Evolutionary conservation across 92 coral and sea anemone species (phyloP).

Genomic region (Zoanthus solanderi): DNA sequence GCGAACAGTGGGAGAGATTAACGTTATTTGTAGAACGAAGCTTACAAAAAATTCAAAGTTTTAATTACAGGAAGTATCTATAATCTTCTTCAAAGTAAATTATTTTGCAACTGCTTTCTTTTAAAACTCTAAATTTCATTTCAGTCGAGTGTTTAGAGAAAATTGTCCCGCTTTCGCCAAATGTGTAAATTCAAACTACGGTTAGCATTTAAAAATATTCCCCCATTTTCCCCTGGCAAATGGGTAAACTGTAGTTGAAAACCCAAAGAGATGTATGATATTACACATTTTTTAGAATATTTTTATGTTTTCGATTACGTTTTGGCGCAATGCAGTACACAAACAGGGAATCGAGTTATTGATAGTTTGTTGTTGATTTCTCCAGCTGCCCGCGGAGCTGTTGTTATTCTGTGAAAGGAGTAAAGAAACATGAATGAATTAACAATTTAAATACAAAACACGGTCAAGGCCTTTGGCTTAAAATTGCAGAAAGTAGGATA

Average conservation of each 20-base stretch:
- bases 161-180: constrained; percentile 16
- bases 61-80: constrained; percentile 1
- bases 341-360: constrained; percentile 6
- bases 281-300: background rate
- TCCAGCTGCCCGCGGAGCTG: constrained; percentile 45
- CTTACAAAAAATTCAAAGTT: constrained; percentile 11
- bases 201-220: constrained; percentile 16
- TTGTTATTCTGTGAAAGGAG: constrained; percentile 23
- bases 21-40: constrained; percentile 6
- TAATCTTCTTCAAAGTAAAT: background rate
- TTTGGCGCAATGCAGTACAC: constrained; percentile 6
- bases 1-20: constrained; percentile 30
- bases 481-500: constrained; percentile 21
- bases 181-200: constrained; percentile 18
- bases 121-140: background rate
- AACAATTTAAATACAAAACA: constrained; percentile 36
- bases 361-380: constrained; percentile 27
- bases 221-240: background rate
- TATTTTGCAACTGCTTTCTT: background rate
- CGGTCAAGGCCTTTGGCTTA: constrained; percentile 16
- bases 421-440: constrained; percentile 34
- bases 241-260: background rate
- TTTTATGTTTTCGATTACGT: background rate
- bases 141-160: background rate
- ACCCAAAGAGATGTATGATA: background rate